Evolutionary conservation across 2,113 vertebrate genomes (phyloP).

Genomic region (Paratilapia polleni): DNA sequence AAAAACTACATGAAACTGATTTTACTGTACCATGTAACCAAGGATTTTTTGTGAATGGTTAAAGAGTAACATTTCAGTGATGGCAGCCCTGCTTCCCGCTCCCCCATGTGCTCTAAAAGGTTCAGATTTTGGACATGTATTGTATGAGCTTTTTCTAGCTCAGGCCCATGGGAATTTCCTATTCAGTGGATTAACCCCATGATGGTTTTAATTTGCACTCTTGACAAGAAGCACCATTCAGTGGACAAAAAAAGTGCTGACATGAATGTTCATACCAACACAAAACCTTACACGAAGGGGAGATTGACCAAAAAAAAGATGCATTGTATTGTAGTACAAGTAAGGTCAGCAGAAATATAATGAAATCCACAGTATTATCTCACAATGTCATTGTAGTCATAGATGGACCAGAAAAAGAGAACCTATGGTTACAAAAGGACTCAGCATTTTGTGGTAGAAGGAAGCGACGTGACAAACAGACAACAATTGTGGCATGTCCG

Average conservation of each 20-base stretch:
- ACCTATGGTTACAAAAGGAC: neutral
- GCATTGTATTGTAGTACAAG: conserved; percentile 8
- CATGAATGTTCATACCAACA: neutral
- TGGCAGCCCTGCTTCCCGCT: neutral
- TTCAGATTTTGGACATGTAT: neutral
- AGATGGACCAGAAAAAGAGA: neutral
- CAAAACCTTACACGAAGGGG: conserved; percentile 16
- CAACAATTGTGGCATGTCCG: conserved; percentile 16
- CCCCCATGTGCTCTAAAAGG: neutral
- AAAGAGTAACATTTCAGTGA: neutral
- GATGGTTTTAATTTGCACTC: conserved; percentile 32
- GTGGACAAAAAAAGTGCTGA: conserved; percentile 30
- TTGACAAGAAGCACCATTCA: conserved; percentile 33
- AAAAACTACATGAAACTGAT: conserved; percentile 14
- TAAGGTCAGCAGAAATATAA: neutral
- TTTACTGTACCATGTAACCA: neutral
- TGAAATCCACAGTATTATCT: neutral
- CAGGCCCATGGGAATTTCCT: neutral
- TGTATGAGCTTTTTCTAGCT: neutral
- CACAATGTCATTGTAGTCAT: neutral
- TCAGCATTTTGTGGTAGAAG: neutral
- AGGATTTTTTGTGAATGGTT: conserved; percentile 3
- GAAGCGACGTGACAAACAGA: conserved; percentile 16
- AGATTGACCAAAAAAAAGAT: conserved; percentile 1
- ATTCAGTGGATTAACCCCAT: conserved; percentile 12